Conservation (phyloP, 92 coral and sea anemone species). For the Porites evermanni region DNA sequence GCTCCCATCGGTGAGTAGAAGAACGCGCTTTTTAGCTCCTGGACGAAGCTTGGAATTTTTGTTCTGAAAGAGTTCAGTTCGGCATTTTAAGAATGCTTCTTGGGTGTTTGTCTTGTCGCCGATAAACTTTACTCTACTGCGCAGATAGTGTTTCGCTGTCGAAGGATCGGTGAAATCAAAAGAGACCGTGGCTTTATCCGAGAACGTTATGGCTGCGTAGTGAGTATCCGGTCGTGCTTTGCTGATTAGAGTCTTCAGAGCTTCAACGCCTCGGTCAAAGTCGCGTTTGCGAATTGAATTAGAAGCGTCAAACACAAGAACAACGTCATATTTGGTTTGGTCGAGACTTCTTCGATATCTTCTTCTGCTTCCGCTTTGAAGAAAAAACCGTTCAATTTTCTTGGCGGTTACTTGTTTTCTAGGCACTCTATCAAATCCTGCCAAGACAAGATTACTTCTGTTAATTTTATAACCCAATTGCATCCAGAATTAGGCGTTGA, state of each 20-base stretch:
- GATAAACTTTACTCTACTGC: background rate
- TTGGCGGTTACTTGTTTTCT: constrained; percentile 45
- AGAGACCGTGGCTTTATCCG: constrained; percentile 51
- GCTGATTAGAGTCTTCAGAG: constrained; percentile 55
- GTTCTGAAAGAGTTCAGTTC: constrained; percentile 43
- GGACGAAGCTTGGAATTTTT: constrained; percentile 56
- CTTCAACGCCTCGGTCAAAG: constrained; percentile 62
- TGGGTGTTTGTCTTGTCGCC: constrained; percentile 78
- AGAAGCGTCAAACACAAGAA: constrained; percentile 77
- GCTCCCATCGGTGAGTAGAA: constrained; percentile 85
- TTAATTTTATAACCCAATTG: too few species aligned
- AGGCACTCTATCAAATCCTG: constrained; percentile 54
- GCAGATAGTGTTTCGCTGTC: constrained; percentile 50
- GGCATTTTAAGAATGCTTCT: constrained; percentile 69
- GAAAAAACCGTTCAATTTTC: constrained; percentile 61
- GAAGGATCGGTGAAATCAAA: constrained; percentile 50
- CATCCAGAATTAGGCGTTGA: too few species aligned
- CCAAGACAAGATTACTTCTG: background rate
- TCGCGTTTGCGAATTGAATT: constrained; percentile 67
- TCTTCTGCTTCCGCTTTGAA: constrained; percentile 15
- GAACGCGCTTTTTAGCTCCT: constrained; percentile 61
- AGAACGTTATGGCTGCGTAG: constrained; percentile 62
- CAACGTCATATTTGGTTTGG: constrained; percentile 61
- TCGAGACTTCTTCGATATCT: constrained; percentile 7
- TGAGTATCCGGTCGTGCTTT: constrained; percentile 59